Percentiles rank a stretch among this genome's conserved stretches.
phyloP scores from a whole-genome alignment of 2,797 vertebrate genomes.

The Eremophila alpestris region DNA sequence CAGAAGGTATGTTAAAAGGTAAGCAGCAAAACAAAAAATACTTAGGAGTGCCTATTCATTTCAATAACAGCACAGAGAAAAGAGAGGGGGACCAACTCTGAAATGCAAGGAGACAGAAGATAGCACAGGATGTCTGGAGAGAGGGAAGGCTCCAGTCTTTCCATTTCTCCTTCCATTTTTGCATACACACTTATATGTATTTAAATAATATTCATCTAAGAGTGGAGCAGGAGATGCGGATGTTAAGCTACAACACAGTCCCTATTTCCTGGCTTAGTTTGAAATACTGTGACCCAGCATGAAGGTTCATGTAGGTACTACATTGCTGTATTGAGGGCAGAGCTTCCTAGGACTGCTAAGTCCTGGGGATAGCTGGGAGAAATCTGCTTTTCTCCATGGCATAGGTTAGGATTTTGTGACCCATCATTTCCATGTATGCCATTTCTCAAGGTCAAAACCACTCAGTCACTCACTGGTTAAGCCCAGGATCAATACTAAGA shows the following conservation, averaged over 20 bases:
- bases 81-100: not conserved
- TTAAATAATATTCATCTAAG: not conserved
- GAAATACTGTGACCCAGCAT: not conserved
- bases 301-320: not conserved
- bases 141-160: not conserved
- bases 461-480: conserved; percentile 23
- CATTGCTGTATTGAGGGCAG: not conserved
- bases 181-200: not conserved
- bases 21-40: not conserved
- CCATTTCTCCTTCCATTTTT: not conserved
- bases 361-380: not conserved
- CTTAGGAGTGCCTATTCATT: not conserved
- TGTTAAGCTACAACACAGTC: not conserved
- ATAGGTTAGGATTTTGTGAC: conserved; percentile 2
- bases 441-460: conserved; percentile 43
- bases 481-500: conserved; percentile 52
- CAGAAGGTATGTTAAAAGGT: not conserved
- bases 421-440: not conserved
- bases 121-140: not conserved
- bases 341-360: not conserved
- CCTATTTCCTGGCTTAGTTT: not conserved
- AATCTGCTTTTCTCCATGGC: conserved; percentile 14
- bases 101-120: not conserved
- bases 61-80: not conserved
- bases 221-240: not conserved